Percentiles rank a stretch among this genome's conserved stretches.
These are phyloP conservation scores for Nibea albiflora DNA, from an alignment of 2,113 vertebrate genomes.

Conservation along the genomic window DNA sequence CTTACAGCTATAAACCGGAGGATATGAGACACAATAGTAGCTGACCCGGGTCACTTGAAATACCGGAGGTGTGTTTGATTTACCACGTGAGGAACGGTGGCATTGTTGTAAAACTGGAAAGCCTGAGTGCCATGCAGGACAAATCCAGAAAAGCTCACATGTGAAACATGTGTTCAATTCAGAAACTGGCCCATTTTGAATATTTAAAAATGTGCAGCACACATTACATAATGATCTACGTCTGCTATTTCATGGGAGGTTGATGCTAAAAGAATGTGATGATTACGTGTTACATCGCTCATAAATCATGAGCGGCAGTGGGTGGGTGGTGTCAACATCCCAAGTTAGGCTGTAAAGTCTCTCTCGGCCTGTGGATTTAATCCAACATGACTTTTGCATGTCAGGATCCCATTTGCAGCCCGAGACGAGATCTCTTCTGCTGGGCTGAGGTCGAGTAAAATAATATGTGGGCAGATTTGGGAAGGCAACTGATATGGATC, in stretches of 20 bases:
- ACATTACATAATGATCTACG: conserved; percentile 41
- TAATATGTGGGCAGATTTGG: conserved; percentile 78
- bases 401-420: conserved; percentile 70
- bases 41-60: conserved; percentile 66
- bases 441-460: conserved; percentile 76
- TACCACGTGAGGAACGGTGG: conserved; percentile 27
- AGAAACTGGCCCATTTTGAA: conserved; percentile 33
- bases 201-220: conserved; percentile 41
- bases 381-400: conserved; percentile 72
- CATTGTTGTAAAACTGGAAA: conserved; percentile 36
- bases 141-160: conserved; percentile 34
- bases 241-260: conserved; percentile 39
- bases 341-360: conserved; percentile 41
- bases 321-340: conserved; percentile 60
- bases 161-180: conserved; percentile 31
- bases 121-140: conserved; percentile 25
- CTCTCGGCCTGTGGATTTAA: conserved; percentile 53
- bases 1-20: conserved; percentile 64
- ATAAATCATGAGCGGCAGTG: conserved; percentile 60
- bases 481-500: conserved; percentile 67
- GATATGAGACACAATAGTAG: conserved; percentile 75
- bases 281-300: conserved; percentile 53
- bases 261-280: conserved; percentile 58
- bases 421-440: conserved; percentile 48
- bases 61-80: conserved; percentile 73